Conservation (phyloP, 2,113 vertebrate genomes). For the Pangasianodon hypophthalmus region DNA sequence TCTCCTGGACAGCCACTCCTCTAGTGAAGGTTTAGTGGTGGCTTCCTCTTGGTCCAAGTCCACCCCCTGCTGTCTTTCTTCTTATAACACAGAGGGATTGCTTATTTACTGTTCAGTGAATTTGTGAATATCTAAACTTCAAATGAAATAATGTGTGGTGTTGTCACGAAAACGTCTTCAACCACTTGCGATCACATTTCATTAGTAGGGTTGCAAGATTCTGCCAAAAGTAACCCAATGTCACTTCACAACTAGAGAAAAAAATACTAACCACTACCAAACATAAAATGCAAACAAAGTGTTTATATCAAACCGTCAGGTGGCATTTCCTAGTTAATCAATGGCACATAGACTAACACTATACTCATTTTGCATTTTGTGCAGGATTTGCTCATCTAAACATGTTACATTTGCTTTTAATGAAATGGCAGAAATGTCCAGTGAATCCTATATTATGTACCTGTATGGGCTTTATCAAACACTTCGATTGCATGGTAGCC, state of each 20-base stretch:
- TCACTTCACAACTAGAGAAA: neutral
- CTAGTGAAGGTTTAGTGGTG: conserved; percentile 68
- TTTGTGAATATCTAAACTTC: neutral
- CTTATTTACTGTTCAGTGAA: neutral
- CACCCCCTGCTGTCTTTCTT: conserved; percentile 77
- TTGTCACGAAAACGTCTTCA: too few relatives aligned
- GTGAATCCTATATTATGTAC: neutral
- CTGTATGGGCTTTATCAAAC: too few relatives aligned
- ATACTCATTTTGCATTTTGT: neutral
- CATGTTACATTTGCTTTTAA: neutral
- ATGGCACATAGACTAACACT: neutral
- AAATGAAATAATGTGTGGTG: neutral
- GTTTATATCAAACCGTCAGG: too few relatives aligned
- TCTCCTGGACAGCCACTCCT: conserved; percentile 87
- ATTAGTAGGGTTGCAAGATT: neutral
- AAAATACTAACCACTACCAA: neutral
- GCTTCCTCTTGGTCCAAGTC: conserved; percentile 57
- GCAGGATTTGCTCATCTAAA: neutral
- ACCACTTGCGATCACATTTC: neutral
- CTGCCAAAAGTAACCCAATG: neutral
- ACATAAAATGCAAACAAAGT: neutral
- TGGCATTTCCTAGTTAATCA: too few relatives aligned
- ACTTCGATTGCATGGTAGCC: too few relatives aligned
- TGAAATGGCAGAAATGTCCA: neutral
- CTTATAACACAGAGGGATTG: conserved; percentile 61